Conservation (phyloP, 2,113 vertebrate genomes). For the chimpanzee (Pan troglodytes) region NHGRI_mPanTro3-v2.1_pri NC_072402.2:17379001-17379500, state of each 20-base stretch:
- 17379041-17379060: conserved; percentile 20
- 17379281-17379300: neutral
- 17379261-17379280: accelerated
- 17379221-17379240: neutral
- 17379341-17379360: neutral
- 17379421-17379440: neutral
- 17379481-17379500: neutral
- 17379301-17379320: neutral
- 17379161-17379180: neutral
- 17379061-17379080: neutral
- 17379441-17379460: neutral
- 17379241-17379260: neutral
- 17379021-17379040: neutral
- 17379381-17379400: neutral
- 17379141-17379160: neutral
- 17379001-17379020: neutral
- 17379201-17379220: neutral
- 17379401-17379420: neutral
- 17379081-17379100: neutral
- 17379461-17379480: neutral
- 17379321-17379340: neutral
- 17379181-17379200: neutral
- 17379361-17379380: neutral
- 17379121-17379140: neutral
- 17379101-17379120: neutral